Evolutionary conservation across 1,140 invertebrate genomes (phyloP).

Genomic region (Sarcophaga peregrina): DNA sequence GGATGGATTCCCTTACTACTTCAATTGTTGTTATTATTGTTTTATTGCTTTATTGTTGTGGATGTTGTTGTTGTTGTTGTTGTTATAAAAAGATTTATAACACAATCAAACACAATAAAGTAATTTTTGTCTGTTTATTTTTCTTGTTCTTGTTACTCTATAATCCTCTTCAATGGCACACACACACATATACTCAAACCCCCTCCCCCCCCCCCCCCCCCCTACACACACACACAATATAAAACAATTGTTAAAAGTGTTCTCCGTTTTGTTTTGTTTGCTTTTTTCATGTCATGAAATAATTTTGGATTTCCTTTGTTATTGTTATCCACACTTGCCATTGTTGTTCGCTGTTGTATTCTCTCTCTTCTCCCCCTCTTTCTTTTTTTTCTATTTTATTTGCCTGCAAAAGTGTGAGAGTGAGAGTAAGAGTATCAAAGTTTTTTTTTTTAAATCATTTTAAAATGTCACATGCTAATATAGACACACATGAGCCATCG

Average conservation of each 20-base stretch:
- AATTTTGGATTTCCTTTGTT: background rate
- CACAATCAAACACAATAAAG: background rate
- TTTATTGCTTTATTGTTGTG: background rate
- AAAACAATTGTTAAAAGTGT: background rate
- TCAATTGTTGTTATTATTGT: no score
- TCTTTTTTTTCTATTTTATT: no score
- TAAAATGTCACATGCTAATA: constrained; percentile 20
- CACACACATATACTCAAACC: no score
- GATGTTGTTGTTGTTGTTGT: background rate
- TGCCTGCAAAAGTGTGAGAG: no score
- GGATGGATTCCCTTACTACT: no score
- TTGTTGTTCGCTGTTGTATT: no score
- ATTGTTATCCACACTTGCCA: no score
- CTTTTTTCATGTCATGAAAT: background rate
- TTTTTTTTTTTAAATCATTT: constrained; percentile 11
- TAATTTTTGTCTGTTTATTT: constrained; percentile 21
- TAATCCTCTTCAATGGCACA: background rate
- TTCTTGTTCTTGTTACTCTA: background rate
- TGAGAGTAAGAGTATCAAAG: background rate
- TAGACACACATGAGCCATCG: no score
- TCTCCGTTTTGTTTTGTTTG: background rate
- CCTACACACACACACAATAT: no score
- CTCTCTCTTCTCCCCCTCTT: no score
- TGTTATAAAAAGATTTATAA: constrained; percentile 11
- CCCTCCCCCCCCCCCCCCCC: no score